Evolutionary conservation across 2,888 invertebrate genomes (phyloP), one percentile per base, ranked within the genome.

Genomic region (Liposcelis brunnea): DNA sequence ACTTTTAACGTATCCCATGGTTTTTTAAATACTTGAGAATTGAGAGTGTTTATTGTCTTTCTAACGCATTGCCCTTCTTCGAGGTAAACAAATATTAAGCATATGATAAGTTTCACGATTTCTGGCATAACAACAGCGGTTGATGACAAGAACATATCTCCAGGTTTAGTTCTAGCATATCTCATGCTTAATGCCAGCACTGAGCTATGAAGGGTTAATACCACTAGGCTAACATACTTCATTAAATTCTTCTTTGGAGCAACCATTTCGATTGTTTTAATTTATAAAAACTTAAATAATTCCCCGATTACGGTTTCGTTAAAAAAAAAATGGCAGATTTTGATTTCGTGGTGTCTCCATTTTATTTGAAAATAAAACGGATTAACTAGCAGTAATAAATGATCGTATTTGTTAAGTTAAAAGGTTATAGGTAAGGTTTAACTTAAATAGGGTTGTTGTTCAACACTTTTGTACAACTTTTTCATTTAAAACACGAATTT

Each of bases 181-280:
- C 94, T 76, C 93, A 97, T 95, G 61, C 94, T 89, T 42, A 98
- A 74, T 8, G 93, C 93, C 52, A 97, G 73, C 38, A 85, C 69
- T 7, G 97, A 94, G 83, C 98, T 99, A 71, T 99, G 98, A 42
- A 97, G 64, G 0, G 95, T 94, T 51, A 99, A 69, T 35, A 90
- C 80, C 35, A 91, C 69, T 56, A 97, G 71, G 62, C 94, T 95
- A 18, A 89, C 67, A 65, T 93, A 93, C 67, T 97, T 98, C 40
- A 57, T 47, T 26, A 8, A 26, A 26, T 26, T 26, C 8, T 26
- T 8, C 8, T 8, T 4, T 43, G 57, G 55, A 21, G 44, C 45
- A 50, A 26, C 26, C 26, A 26, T 26, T 26, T 26, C 8, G 4
- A 26, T n/a, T n/a, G n/a, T n/a, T n/a, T n/a, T n/a, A n/a, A n/a